A percentile compares a stretch with the other conserved stretches of the same genome.
phyloP scores from a whole-genome alignment of 2,797 vertebrate genomes.

The Pangasius djambal region DNA sequence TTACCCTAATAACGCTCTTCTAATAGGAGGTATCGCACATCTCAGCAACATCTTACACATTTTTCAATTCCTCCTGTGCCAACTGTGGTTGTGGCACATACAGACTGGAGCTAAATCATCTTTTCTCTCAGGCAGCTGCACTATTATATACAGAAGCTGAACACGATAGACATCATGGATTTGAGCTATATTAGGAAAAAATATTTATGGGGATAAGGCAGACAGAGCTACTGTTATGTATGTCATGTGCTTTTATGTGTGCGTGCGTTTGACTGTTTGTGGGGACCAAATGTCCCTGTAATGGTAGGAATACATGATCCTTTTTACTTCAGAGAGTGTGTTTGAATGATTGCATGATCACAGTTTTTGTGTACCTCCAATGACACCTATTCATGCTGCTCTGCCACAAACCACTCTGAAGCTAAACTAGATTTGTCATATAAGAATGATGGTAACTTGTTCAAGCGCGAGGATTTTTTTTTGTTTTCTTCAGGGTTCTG shows the following conservation, averaged over 20 bases:
- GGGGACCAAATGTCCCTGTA: neutral
- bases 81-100: neutral
- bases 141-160: neutral
- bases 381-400: neutral
- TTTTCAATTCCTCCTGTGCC: neutral
- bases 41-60: slow-evolving; percentile 6
- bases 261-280: neutral
- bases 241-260: neutral
- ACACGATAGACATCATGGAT: neutral
- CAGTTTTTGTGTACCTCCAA: neutral
- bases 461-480: neutral
- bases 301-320: neutral
- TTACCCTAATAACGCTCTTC: slow-evolving; percentile 15
- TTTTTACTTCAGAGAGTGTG: neutral
- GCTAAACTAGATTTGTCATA: neutral
- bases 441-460: neutral
- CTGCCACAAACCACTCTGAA: neutral
- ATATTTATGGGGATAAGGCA: neutral
- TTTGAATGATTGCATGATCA: neutral
- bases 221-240: neutral
- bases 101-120: neutral
- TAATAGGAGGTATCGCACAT: slow-evolving; percentile 28
- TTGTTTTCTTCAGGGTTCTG: neutral
- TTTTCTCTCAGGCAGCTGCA: neutral
- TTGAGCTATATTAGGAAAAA: neutral